Evolutionary conservation across 2,797 vertebrate species (phyloP).

Genomic region (Liasis olivaceus): DNA sequence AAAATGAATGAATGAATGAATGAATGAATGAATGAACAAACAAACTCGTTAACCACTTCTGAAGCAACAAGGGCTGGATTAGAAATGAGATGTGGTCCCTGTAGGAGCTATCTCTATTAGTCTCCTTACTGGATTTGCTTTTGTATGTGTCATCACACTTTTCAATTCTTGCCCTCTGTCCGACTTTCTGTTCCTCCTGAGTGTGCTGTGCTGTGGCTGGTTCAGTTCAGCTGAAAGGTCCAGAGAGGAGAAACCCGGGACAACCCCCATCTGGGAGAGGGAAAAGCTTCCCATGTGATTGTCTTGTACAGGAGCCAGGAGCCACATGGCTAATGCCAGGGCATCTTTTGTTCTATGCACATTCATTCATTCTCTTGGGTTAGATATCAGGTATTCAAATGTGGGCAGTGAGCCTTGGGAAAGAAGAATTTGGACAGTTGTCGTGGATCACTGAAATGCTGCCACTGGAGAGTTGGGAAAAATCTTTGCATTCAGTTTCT

Average conservation of each 20-base stretch:
- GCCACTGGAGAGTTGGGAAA: neutral
- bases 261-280: neutral
- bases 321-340: neutral
- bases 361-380: neutral
- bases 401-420: neutral
- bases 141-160: too few species aligned
- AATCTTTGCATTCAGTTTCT: neutral
- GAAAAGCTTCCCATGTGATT: too few species aligned
- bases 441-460: neutral
- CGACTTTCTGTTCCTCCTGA: constrained; percentile 5
- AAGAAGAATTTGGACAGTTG: neutral
- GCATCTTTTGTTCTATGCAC: neutral
- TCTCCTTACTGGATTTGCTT: rapidly evolving
- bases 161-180: rapidly evolving
- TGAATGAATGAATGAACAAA: too few species aligned
- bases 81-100: neutral
- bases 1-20: too few species aligned
- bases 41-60: neutral
- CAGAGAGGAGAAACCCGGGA: neutral
- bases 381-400: neutral
- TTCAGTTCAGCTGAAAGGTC: neutral
- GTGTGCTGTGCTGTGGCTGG: neutral
- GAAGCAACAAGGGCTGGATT: constrained; percentile 16
- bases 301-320: too few species aligned
- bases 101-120: neutral